Evolutionary conservation across 2,888 invertebrate species (phyloP).

Genomic region (Ichneumoninae sp.): DNA sequence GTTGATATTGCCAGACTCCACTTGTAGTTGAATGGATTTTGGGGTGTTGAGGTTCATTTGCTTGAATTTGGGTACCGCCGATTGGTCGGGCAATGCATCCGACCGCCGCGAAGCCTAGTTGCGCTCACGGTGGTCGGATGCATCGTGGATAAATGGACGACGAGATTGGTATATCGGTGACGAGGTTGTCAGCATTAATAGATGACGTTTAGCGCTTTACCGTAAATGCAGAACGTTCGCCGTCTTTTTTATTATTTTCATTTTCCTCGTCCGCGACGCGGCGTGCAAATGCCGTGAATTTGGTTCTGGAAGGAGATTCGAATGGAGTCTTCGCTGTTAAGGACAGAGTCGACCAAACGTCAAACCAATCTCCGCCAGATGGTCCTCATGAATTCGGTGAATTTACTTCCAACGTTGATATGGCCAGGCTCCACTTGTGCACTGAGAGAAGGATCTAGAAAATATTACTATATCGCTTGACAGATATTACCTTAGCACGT

Average conservation of each 20-base stretch:
- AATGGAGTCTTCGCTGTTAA: conserved; percentile 13
- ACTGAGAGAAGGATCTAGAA: too few relatives aligned
- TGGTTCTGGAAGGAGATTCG: background rate
- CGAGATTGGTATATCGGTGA: conserved; percentile 69
- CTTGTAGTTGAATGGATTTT: conserved; percentile 34
- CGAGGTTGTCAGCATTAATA: conserved; percentile 74
- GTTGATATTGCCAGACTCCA: conserved; percentile 44
- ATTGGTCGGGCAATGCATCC: conserved; percentile 25
- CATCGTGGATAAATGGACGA: conserved; percentile 50
- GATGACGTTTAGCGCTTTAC: conserved; percentile 59
- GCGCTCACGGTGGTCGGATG: conserved; percentile 38
- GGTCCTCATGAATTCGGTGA: conserved; percentile 37
- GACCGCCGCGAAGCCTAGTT: background rate
- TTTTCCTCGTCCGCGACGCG: background rate
- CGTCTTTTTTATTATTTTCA: conserved; percentile 1
- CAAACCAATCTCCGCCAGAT: conserved; percentile 56
- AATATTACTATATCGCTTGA: too few relatives aligned
- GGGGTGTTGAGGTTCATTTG: background rate
- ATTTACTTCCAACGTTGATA: conserved; percentile 44
- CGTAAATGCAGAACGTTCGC: background rate
- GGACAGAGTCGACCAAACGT: conserved; percentile 46
- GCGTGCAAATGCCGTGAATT: background rate
- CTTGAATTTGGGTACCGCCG: conserved; percentile 1
- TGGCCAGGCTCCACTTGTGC: conserved; percentile 40
- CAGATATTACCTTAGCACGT: too few relatives aligned